Base-by-base conservation (phyloP, 2,888 invertebrate species). In the Teinopalpus imperialis region DNA sequence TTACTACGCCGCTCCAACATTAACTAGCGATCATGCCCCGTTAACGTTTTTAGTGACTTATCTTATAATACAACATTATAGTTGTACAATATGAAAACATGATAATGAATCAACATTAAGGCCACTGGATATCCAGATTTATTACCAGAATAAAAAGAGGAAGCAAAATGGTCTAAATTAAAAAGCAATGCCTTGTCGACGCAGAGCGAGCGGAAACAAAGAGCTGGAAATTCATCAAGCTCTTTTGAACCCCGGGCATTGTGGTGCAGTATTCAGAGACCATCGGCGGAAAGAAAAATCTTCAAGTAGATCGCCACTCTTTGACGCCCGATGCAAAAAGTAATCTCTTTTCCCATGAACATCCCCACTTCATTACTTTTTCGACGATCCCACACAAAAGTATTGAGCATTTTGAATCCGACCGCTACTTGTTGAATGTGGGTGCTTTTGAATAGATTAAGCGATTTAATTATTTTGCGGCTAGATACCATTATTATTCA, bases 121-220 rank as follows among this genome's bases (percentile, higher is more conserved):
- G 58, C 58, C 43, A 57, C 54, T 68, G 63, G 65, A 74, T 77
- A 77, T 68, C 72, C 73, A 74, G 77, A 81, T 81, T 81, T 79
- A 81, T 78, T 69, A 79, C 69, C 65, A 67, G 71, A 79, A 77
- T 74, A 79, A 81, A 83, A 79, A 74, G 68, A 66, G 66, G 65
- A 76, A 58, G 73, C 74, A 70, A 79, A 81, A 82, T 83, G 79
- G 79, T 81, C 81, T 75, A 82, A 85, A 86, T 87, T 82, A 86
- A 86, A 86, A 86, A 82, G 85, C 81, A 76, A 86, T 85, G 85
- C 81, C 81, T 80, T 74, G 78, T 77, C 74, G 80, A 72, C 78
- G 69, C 73, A 74, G 80, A 83, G 77, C 80, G 74, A 71, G 78
- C 74, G 77, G 80, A 86, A 86, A 87, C 87, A 86, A 87, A 85